Percentiles rank a stretch among this genome's conserved stretches.
Evolutionary conservation across 2,113 vertebrate genomes (phyloP).

Genomic region (Oceanodroma tethys): DNA sequence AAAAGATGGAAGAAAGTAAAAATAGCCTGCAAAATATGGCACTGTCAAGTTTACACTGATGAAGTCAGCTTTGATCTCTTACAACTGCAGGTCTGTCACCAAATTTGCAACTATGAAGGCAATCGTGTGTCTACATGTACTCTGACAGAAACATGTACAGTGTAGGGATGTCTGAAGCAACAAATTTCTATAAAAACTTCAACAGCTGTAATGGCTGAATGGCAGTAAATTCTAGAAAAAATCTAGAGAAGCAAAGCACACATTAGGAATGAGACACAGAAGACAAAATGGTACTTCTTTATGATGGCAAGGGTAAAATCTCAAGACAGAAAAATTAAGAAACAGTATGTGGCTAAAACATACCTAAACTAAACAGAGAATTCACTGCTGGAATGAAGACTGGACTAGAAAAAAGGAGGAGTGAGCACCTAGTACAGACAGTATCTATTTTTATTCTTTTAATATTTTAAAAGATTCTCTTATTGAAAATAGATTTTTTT

Average conservation of each 20-base stretch:
- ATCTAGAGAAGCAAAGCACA: neutral
- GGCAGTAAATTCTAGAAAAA: neutral
- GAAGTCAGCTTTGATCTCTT: neutral
- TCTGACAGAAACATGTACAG: neutral
- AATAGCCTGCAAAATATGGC: neutral
- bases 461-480: neutral
- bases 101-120: neutral
- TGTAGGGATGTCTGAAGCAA: neutral
- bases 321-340: neutral
- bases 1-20: neutral
- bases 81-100: neutral
- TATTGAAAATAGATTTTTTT: fast-evolving
- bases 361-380: neutral
- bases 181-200: neutral
- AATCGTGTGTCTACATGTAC: neutral
- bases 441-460: neutral
- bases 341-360: neutral
- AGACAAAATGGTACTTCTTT: neutral
- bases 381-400: neutral
- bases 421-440: neutral
- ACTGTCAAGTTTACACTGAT: neutral
- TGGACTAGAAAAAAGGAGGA: neutral
- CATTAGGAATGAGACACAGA: neutral
- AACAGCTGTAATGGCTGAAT: neutral
- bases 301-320: neutral